A percentile compares a stretch with the other conserved stretches of the same genome.
Evolutionary conservation across 2,888 invertebrate species (phyloP).

Genomic region (Drosophila niveifrons): DNA sequence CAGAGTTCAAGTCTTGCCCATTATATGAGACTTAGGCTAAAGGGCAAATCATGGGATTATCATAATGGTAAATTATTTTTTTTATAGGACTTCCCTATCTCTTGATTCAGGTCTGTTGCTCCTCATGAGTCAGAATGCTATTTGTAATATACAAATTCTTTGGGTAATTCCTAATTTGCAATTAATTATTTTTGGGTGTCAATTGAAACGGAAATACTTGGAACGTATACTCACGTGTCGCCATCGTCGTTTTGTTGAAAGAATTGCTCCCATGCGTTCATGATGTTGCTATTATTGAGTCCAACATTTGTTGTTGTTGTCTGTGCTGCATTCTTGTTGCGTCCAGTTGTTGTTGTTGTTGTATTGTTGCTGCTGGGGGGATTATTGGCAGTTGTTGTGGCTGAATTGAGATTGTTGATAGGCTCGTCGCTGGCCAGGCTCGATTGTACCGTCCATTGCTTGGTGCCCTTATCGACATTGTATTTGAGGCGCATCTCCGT

Average conservation of each 20-base stretch:
- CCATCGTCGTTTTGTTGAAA: slow-evolving; percentile 93
- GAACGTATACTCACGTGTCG: slow-evolving; percentile 91
- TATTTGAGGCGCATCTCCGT: slow-evolving; percentile 88
- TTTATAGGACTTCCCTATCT: too few species aligned
- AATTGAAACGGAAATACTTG: slow-evolving; percentile 53
- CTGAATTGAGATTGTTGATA: slow-evolving; percentile 62
- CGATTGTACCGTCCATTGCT: slow-evolving; percentile 87
- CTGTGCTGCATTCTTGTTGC: slow-evolving; percentile 48
- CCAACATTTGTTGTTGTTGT: slow-evolving; percentile 15
- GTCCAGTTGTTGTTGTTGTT: slow-evolving; percentile 22
- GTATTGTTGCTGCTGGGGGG: slow-evolving; percentile 32
- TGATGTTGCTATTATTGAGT: slow-evolving; percentile 66
- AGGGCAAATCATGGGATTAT: too few species aligned
- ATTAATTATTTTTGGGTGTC: slow-evolving; percentile 23
- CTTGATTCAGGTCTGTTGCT: neutral
- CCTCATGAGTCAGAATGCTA: neutral
- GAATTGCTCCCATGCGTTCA: slow-evolving; percentile 88
- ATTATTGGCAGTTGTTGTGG: slow-evolving; percentile 36
- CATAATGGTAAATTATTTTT: too few species aligned
- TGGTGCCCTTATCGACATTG: slow-evolving; percentile 88
- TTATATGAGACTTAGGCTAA: too few species aligned
- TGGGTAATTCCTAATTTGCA: neutral
- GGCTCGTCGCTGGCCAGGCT: slow-evolving; percentile 46
- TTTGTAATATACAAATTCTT: neutral
- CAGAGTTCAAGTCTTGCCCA: too few species aligned